Conservation (phyloP, 2,113 vertebrate species). For the Odocoileus virginianus region DNA sequence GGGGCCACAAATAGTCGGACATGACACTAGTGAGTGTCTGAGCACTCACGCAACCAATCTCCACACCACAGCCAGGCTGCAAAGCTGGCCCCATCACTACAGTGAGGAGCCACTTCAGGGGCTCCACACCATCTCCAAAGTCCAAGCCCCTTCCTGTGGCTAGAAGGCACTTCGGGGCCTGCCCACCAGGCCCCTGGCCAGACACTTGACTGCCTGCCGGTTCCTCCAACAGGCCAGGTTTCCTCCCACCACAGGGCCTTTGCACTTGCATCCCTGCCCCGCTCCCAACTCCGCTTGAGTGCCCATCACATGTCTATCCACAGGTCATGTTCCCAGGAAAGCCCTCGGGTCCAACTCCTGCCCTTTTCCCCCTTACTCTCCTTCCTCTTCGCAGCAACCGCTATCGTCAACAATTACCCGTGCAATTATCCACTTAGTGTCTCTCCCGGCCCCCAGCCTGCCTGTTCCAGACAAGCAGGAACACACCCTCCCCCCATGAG, state of each 20-base stretch:
- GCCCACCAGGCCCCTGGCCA: neutral
- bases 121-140: neutral
- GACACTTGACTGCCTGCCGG: neutral
- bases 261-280: neutral
- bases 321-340: neutral
- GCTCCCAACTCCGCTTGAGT: fast-evolving
- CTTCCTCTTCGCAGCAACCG: neutral
- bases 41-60: fast-evolving
- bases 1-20: fast-evolving
- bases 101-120: fast-evolving
- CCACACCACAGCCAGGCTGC: neutral
- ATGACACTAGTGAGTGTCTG: fast-evolving
- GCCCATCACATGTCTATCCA: fast-evolving
- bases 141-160: neutral
- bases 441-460: neutral
- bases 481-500: fast-evolving
- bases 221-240: neutral
- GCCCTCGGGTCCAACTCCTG: too few relatives aligned
- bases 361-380: fast-evolving
- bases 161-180: neutral
- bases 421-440: fast-evolving
- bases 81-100: fast-evolving
- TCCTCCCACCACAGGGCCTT: neutral
- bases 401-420: neutral
- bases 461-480: neutral